Evolutionary conservation across 2,888 invertebrate genomes (phyloP).

Genomic region (Heterodera filipjevi): DNA sequence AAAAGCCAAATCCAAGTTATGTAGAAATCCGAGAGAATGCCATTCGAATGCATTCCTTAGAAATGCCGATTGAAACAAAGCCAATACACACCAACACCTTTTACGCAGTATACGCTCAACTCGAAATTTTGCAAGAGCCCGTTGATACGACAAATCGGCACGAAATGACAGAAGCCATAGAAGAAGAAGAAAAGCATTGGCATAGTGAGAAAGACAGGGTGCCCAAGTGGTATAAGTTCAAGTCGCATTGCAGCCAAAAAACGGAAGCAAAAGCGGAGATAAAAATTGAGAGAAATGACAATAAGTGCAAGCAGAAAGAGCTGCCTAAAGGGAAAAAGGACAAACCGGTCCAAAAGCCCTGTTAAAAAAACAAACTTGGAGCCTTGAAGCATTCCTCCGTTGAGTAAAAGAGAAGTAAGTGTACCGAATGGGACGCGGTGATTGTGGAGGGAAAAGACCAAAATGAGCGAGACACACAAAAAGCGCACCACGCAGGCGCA

Average conservation of each 20-base stretch:
- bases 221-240: conserved; percentile 46
- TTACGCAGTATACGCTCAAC: conserved; percentile 36
- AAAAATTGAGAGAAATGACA: conserved; percentile 47
- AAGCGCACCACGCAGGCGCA: conserved; percentile 29
- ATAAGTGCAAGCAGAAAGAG: conserved; percentile 45
- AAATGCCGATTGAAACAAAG: neutral
- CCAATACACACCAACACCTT: conserved; percentile 4
- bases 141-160: conserved; percentile 42
- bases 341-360: too few species aligned
- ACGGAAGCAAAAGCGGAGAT: conserved; percentile 52
- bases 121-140: conserved; percentile 33
- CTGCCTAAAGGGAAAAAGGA: conserved; percentile 23
- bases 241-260: conserved; percentile 58
- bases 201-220: conserved; percentile 52
- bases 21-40: conserved; percentile 36
- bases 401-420: conserved; percentile 28
- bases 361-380: conserved; percentile 17
- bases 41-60: conserved; percentile 5
- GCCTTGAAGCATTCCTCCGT: conserved; percentile 25
- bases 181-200: conserved; percentile 49
- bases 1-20: conserved; percentile 40
- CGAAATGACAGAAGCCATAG: conserved; percentile 49
- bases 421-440: conserved; percentile 38
- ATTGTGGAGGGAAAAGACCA: conserved; percentile 33
- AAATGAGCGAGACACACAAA: conserved; percentile 31